Conservation (phyloP, 2,113 vertebrate species). For the Macquaria ambigua region DNA sequence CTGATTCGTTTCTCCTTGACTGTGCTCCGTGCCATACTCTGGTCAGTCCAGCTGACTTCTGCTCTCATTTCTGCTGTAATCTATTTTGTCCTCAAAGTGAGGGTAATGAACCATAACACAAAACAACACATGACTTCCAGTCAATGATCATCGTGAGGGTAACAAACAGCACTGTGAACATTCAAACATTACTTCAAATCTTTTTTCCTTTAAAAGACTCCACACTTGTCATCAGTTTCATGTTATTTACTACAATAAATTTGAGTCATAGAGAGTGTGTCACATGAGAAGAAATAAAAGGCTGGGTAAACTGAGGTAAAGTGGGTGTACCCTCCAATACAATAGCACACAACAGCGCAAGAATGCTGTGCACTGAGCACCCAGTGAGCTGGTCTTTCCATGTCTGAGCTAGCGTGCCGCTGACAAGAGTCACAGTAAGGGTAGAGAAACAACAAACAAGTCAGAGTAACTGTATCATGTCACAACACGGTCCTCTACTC, state of each 20-base stretch:
- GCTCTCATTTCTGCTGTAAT: slow-evolving; percentile 53
- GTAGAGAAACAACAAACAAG: not conserved
- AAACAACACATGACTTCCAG: slow-evolving; percentile 67
- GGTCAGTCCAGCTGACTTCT: slow-evolving; percentile 38
- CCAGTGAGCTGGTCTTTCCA: not conserved
- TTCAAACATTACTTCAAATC: slow-evolving; percentile 9
- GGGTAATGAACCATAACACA: slow-evolving; percentile 62
- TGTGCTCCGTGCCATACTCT: slow-evolving; percentile 11
- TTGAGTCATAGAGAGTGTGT: not conserved
- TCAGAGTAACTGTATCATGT: not conserved
- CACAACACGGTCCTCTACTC: not conserved
- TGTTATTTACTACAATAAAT: slow-evolving; percentile 3
- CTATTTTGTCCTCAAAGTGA: slow-evolving; percentile 50
- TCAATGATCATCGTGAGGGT: slow-evolving; percentile 40
- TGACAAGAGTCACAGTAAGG: slow-evolving; percentile 2
- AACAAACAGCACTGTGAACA: slow-evolving; percentile 31
- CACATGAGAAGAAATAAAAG: not conserved
- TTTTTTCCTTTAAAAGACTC: not conserved
- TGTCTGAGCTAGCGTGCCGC: not conserved
- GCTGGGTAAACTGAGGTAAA: not conserved
- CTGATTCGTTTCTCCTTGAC: slow-evolving; percentile 8
- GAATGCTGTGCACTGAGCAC: not conserved
- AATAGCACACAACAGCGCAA: not conserved
- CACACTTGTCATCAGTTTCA: not conserved
- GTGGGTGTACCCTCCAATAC: not conserved